phyloP scores from a whole-genome alignment of 2,888 invertebrate genomes.

The Listrodromus nycthemerus region DNA sequence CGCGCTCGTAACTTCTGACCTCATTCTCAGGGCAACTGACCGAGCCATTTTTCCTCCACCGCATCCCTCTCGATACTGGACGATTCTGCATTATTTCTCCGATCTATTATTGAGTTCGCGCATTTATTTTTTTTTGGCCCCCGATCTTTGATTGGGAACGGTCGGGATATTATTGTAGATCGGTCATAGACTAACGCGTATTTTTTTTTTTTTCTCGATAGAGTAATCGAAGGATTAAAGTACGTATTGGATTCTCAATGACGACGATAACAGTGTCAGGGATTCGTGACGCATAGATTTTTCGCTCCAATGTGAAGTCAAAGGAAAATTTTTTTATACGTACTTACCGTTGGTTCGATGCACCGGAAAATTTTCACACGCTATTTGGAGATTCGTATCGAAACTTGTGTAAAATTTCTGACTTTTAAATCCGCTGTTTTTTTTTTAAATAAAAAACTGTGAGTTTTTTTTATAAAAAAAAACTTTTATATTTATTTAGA shows the following conservation, averaged over 20 bases:
- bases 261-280: neutral
- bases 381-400: too few species aligned
- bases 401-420: too few species aligned
- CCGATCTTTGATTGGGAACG: neutral
- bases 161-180: neutral
- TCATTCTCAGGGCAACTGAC: neutral
- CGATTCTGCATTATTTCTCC: too few species aligned
- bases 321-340: too few species aligned
- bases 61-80: neutral
- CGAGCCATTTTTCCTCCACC: neutral
- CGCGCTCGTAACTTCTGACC: conserved; percentile 6
- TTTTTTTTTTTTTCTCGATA: neutral
- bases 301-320: too few species aligned
- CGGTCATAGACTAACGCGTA: neutral
- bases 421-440: too few species aligned
- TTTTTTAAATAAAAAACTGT: too few species aligned
- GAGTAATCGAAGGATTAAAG: neutral
- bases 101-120: neutral
- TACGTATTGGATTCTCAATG: neutral
- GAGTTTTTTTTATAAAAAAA: too few species aligned
- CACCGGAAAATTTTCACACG: too few species aligned
- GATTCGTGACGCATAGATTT: neutral
- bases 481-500: neutral
- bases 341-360: too few species aligned
- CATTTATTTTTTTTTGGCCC: neutral